Percentiles rank a stretch among this genome's conserved stretches.
These are phyloP conservation scores for Hypomecis punctinalis DNA, from an alignment of 2,888 invertebrate genomes.

Conservation along the genomic window DNA sequence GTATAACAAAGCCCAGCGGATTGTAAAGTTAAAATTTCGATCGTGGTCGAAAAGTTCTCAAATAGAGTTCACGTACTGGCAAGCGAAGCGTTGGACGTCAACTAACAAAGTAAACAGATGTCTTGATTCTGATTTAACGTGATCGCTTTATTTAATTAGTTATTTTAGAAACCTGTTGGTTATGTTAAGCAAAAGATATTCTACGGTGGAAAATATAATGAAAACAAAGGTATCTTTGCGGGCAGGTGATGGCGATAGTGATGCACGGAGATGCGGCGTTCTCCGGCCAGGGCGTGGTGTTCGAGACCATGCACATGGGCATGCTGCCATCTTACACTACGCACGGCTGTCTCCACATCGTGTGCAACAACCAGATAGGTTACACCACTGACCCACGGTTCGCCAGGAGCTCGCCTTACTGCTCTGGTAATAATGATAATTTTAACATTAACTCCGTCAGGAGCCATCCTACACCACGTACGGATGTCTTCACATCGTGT, in stretches of 20 bases:
- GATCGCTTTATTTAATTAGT: too few species aligned
- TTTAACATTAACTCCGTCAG: background rate
- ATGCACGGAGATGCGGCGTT: slow-evolving; percentile 89
- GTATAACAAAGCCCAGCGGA: too few species aligned
- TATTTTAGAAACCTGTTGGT: too few species aligned
- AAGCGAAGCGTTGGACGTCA: too few species aligned
- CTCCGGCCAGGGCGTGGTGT: slow-evolving; percentile 88
- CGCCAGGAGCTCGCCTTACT: slow-evolving; percentile 94
- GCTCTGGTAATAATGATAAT: slow-evolving; percentile 83
- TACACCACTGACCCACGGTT: slow-evolving; percentile 96
- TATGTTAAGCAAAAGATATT: too few species aligned
- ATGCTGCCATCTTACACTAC: slow-evolving; percentile 87
- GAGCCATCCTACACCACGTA: slow-evolving; percentile 84
- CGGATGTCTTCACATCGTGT: slow-evolving; percentile 87
- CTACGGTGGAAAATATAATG: too few species aligned
- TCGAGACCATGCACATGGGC: slow-evolving; percentile 86
- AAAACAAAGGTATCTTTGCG: too few species aligned
- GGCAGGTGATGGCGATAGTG: slow-evolving; percentile 86
- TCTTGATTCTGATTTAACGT: too few species aligned
- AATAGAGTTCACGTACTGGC: too few species aligned
- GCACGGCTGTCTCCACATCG: slow-evolving; percentile 87
- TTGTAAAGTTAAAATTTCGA: too few species aligned
- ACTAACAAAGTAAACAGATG: too few species aligned
- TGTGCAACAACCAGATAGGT: slow-evolving; percentile 92
- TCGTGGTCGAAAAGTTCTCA: too few species aligned